A percentile compares a stretch with the other conserved stretches of the same genome.
These are phyloP conservation scores for Phenganax subtilis DNA, from an alignment of 92 coral and sea anemone species.

Conservation along the genomic window DNA sequence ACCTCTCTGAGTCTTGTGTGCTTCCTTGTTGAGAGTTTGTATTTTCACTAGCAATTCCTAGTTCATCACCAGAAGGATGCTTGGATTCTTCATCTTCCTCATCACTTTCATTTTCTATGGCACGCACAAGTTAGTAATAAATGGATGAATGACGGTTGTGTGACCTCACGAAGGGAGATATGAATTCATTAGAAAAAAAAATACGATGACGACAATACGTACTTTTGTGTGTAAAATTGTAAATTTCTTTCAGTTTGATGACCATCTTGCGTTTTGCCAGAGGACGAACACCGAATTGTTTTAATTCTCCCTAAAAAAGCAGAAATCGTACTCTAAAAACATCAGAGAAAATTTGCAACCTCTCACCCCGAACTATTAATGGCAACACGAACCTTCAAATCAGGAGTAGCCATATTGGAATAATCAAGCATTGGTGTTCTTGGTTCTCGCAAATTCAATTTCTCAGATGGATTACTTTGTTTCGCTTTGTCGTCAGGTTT, in stretches of 20 bases:
- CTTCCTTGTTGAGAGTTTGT: conserved; percentile 20
- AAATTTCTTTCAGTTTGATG: conserved; percentile 73
- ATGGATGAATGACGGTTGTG: too few species aligned
- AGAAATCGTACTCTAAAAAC: too few species aligned
- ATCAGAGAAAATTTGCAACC: background rate
- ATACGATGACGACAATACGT: background rate
- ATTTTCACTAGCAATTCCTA: background rate
- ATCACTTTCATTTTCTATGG: conserved; percentile 5
- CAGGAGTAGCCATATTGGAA: conserved; percentile 79
- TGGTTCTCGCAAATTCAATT: conserved; percentile 30
- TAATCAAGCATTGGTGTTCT: conserved; percentile 92
- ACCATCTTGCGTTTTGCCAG: conserved; percentile 89
- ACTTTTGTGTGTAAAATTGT: conserved; percentile 78
- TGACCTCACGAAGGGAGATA: too few species aligned
- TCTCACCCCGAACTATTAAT: too few species aligned
- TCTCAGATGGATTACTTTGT: background rate
- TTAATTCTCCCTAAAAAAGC: conserved; percentile 54
- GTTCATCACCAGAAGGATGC: background rate
- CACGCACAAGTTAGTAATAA: background rate
- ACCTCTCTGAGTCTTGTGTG: conserved; percentile 22
- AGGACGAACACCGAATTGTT: conserved; percentile 77
- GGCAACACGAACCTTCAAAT: conserved; percentile 50
- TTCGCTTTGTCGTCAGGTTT: background rate
- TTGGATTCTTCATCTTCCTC: conserved; percentile 7
- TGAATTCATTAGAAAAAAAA: too few species aligned